Conservation (phyloP, 1,140 invertebrate genomes). For the Apis mellifera region Amel_HAv3.1 CM009940.2:10966501-10967000, state of each 20-base stretch:
- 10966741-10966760: neutral
- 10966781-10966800: neutral
- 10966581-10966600: neutral
- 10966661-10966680: neutral
- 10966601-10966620: neutral
- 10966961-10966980: neutral
- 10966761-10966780: conserved; percentile 3
- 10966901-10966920: neutral
- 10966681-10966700: neutral
- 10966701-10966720: neutral
- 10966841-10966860: neutral
- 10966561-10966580: neutral
- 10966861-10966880: neutral
- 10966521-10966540: no score
- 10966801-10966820: neutral
- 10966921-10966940: neutral
- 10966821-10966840: neutral
- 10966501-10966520: neutral
- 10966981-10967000: no score
- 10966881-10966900: neutral
- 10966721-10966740: neutral
- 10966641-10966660: neutral
- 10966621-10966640: neutral
- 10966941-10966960: neutral
- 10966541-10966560: no score